Evolutionary conservation across 2,888 invertebrate genomes (phyloP).

Genomic region (Elysia crispata): DNA sequence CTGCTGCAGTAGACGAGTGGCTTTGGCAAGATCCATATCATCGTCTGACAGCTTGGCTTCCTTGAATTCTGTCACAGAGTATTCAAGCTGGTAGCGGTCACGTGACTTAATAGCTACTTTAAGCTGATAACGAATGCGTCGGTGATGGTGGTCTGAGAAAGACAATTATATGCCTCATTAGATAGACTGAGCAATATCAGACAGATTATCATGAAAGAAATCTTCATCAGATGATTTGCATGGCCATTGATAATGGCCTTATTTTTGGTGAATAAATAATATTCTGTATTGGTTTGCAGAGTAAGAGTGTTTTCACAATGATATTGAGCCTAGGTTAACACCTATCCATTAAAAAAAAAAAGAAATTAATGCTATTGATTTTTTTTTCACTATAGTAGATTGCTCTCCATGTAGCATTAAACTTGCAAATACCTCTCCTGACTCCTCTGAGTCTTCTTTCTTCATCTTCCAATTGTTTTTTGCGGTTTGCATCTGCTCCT

Average conservation of each 20-base stretch:
- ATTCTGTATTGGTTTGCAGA: no score
- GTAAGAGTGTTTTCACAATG: no score
- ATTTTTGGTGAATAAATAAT: no score
- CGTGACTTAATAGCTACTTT: slow-evolving; percentile 74
- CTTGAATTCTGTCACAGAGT: slow-evolving; percentile 72
- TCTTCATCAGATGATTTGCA: neutral
- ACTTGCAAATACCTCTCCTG: slow-evolving; percentile 52
- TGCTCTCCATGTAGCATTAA: no score
- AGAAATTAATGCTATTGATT: no score
- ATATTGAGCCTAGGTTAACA: no score
- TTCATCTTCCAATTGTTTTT: slow-evolving; percentile 59
- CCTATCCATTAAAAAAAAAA: no score
- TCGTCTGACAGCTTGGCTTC: slow-evolving; percentile 72
- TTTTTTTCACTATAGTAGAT: no score
- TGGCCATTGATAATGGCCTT: no score
- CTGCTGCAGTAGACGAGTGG: slow-evolving; percentile 70
- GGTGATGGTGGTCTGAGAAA: slow-evolving; percentile 61
- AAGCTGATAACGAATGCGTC: slow-evolving; percentile 67
- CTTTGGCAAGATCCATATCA: slow-evolving; percentile 74
- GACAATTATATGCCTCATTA: neutral
- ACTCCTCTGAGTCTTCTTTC: slow-evolving; percentile 55
- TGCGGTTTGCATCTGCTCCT: slow-evolving; percentile 58
- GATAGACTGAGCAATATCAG: neutral
- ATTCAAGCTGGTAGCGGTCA: slow-evolving; percentile 67
- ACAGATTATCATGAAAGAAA: neutral